These are phyloP conservation scores for Crocidura indochinensis DNA, from an alignment of 2,797 vertebrate species.

Conservation along the genomic window DNA sequence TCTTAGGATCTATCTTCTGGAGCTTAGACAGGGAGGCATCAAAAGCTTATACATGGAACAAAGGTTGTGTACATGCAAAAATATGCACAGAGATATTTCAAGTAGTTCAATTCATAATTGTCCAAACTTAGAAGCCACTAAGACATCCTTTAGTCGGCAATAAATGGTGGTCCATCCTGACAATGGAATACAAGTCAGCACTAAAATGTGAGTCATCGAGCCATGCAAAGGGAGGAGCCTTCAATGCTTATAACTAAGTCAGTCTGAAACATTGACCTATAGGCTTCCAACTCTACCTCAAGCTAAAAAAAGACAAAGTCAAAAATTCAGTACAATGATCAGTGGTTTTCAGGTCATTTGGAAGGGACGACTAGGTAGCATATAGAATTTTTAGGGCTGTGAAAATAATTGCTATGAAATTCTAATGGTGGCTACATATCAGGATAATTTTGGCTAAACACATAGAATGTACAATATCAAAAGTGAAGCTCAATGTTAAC, in stretches of 20 bases:
- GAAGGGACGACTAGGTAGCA: background rate
- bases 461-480: background rate
- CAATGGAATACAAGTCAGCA: background rate
- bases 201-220: too few relatives aligned
- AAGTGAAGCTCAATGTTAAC: background rate
- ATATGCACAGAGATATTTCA: background rate
- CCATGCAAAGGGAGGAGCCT: background rate
- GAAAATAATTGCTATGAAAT: background rate
- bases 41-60: constrained; percentile 48
- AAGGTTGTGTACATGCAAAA: background rate
- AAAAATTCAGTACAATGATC: background rate
- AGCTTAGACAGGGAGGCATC: background rate
- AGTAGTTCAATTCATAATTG: background rate
- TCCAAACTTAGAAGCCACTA: background rate
- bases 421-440: background rate
- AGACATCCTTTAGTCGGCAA: background rate
- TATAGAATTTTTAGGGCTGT: background rate
- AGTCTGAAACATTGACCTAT: background rate
- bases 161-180: background rate
- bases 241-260: background rate
- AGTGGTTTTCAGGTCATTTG: background rate
- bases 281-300: background rate
- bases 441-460: background rate
- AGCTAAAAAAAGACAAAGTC: constrained; percentile 14
- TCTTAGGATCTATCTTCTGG: background rate